These are phyloP conservation scores for Crypturellus undulatus DNA, from an alignment of 2,113 vertebrate genomes.

Conservation along the genomic window DNA sequence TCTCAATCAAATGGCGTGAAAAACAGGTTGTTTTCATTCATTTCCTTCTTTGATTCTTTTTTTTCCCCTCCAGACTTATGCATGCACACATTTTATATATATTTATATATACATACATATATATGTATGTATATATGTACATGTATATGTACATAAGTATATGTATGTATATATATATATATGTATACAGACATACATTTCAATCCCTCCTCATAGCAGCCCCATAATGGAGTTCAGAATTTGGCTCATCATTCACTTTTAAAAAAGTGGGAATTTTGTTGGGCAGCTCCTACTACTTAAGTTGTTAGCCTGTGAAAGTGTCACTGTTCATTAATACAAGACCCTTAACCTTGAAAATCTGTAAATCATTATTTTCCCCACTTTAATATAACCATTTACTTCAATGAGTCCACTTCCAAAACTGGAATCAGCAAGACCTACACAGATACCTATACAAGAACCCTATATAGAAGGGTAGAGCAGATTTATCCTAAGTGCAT, in stretches of 20 bases:
- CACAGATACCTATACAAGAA: not conserved
- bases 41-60: not conserved
- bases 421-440: not conserved
- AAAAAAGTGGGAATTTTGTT: not conserved
- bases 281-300: not conserved
- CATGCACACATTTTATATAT: too few species aligned
- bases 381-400: not conserved
- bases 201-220: not conserved
- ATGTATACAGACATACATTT: too few species aligned
- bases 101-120: too few species aligned
- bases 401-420: not conserved
- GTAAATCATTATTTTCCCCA: not conserved
- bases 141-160: too few species aligned
- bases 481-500: not conserved
- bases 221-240: not conserved
- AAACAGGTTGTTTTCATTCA: rapidly evolving
- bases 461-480: not conserved
- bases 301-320: not conserved
- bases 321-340: not conserved
- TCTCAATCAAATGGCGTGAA: not conserved
- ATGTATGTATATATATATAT: too few species aligned
- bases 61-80: too few species aligned
- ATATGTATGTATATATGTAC: too few species aligned
- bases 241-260: not conserved
- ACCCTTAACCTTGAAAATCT: not conserved